Percentiles rank a stretch among this genome's conserved stretches.
phyloP scores from a whole-genome alignment of 2,113 vertebrate genomes.

The Oryzias celebensis region DNA sequence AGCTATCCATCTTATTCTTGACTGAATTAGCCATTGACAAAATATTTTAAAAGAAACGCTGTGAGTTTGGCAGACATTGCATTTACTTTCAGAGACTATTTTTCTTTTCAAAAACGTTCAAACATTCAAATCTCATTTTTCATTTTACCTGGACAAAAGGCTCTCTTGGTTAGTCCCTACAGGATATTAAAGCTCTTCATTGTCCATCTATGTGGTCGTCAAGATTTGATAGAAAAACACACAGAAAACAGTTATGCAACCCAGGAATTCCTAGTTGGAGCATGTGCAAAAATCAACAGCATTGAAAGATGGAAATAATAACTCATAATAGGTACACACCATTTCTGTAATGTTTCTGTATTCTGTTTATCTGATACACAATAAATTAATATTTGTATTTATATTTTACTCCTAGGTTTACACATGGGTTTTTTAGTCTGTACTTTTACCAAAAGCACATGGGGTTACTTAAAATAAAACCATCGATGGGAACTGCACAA shows the following conservation, averaged over 20 bases:
- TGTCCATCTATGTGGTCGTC: constrained; percentile 37
- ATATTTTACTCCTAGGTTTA: not conserved
- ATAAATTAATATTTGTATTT: constrained; percentile 23
- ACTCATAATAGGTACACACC: constrained; percentile 29
- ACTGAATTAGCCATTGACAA: constrained; percentile 23
- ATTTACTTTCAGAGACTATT: constrained; percentile 17
- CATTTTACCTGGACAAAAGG: constrained; percentile 41
- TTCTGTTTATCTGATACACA: constrained; percentile 12
- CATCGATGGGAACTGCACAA: constrained; percentile 8
- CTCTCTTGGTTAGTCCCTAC: constrained; percentile 34
- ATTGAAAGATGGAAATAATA: constrained; percentile 31
- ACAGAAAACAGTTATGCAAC: constrained; percentile 62
- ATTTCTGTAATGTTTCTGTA: constrained; percentile 28
- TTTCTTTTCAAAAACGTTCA: constrained; percentile 42
- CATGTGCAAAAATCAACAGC: constrained; percentile 29
- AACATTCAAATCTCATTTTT: constrained; percentile 31
- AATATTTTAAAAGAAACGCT: not conserved
- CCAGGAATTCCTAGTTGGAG: constrained; percentile 43
- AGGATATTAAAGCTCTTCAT: constrained; percentile 34
- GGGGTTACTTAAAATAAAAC: constrained; percentile 1
- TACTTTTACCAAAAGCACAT: constrained; percentile 19
- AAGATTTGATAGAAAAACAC: constrained; percentile 38
- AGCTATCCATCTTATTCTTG: not conserved
- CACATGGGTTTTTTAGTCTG: constrained; percentile 2
- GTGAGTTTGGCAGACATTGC: constrained; percentile 15